Base-by-base conservation (phyloP, 1,140 invertebrate genomes). In the Drosophila auraria region DNA sequence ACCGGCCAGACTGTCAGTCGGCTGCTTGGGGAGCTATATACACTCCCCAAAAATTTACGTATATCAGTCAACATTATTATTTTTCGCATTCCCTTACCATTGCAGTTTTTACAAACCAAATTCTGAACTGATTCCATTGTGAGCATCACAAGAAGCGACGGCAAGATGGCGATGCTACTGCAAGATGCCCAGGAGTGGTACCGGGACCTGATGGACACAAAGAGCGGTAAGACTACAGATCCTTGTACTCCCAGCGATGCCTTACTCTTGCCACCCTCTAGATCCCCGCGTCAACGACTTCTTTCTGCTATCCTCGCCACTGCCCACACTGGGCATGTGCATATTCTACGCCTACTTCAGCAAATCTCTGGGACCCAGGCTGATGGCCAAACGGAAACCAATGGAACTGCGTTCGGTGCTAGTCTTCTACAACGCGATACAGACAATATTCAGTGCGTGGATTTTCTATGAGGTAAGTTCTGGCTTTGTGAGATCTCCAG, bases 301-400 rank as follows among this genome's bases (percentile, higher is more conserved):
- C 97, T 93, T 96, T n/a, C 95, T 99, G 94, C 98, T 98, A 96
- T 96, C 95, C 59, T 97, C 97, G 69, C 98, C 98, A n/a, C 94
- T 97, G 81, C 98, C 98, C 17, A 99, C 98, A 4, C 91, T 98
- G 30, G 93, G 94, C 20, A 95, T 97, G 78, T 98, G 97, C 93
- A 76, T 98, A 49, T 96, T 95, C 76, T 98, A 98, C 93, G 97
- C 96, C 50, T 97, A 97, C 90, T 97, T 97, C 89, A 96, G 97
- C 54, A 97, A 95, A 93, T 95, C 96, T 40, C 92, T 98, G 58
- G 98, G 98, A 71, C 98, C 98, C 51, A 94, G 94, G 83, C 91
- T 98, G 44, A 99, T 99, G 98, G 96, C 97, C 78, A 97, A 98
- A 91, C 94, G 97, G 62, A 97, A 98, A 94, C 96, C 98, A 33